phyloP scores from a whole-genome alignment of 2,113 vertebrate genomes.

The Gambusia holbrooki region DNA sequence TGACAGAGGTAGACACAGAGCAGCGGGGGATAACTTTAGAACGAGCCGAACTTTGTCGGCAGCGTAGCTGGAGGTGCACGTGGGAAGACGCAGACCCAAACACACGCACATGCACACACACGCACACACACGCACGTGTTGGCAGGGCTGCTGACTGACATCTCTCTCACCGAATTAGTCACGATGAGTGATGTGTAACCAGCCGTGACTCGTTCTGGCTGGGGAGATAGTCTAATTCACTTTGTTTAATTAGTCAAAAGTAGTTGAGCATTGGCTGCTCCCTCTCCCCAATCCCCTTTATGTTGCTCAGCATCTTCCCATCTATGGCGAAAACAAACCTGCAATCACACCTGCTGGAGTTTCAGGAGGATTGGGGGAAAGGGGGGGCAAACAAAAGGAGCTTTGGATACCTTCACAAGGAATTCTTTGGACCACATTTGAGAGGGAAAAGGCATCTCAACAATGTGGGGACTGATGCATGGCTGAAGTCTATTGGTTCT shows the following conservation, averaged over 20 bases:
- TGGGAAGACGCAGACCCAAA: conserved; percentile 23
- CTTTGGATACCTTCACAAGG: conserved; percentile 27
- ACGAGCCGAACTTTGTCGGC: conserved; percentile 13
- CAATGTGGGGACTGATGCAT: conserved; percentile 8
- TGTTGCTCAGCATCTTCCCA: conserved; percentile 32
- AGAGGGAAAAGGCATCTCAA: conserved; percentile 10
- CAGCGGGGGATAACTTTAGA: conserved; percentile 12
- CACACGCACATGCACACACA: neutral
- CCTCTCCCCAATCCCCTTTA: conserved; percentile 48
- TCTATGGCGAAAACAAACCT: conserved; percentile 33
- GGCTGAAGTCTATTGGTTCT: conserved; percentile 22
- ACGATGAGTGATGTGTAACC: conserved; percentile 73
- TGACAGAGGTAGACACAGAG: conserved; percentile 19
- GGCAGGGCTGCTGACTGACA: conserved; percentile 61
- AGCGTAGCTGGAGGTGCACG: conserved; percentile 24
- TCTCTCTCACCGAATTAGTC: conserved; percentile 74
- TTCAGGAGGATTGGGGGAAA: conserved; percentile 8
- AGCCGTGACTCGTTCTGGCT: conserved; percentile 72
- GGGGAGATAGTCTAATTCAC: conserved; percentile 74
- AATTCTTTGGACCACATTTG: conserved; percentile 13
- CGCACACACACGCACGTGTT: conserved; percentile 15
- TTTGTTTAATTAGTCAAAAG: conserved; percentile 78
- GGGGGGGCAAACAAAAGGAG: conserved; percentile 21
- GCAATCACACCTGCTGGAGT: conserved; percentile 23
- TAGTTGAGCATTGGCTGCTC: conserved; percentile 63